Evolutionary conservation across 1,140 invertebrate genomes (phyloP).

Genomic region (Polyergus mexicanus): DNA sequence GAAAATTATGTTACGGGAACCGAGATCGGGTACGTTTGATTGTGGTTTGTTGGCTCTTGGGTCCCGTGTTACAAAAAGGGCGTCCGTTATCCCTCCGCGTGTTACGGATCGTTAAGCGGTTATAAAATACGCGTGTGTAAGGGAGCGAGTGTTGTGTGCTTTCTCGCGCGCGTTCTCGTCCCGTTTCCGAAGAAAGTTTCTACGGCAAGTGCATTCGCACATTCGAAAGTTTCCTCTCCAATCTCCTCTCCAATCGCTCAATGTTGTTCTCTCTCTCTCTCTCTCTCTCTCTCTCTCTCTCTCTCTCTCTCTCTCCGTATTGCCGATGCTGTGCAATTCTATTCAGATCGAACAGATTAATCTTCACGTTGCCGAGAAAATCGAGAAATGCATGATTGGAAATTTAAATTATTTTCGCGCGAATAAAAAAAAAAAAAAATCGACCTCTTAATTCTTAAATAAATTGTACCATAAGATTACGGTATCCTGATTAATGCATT

Average conservation of each 20-base stretch:
- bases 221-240: constrained; percentile 82
- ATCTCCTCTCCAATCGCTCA: constrained; percentile 49
- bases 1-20: constrained; percentile 34
- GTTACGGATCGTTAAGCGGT: constrained; percentile 85
- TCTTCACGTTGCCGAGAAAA: constrained; percentile 1
- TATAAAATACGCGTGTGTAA: constrained; percentile 84
- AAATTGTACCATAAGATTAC: neutral
- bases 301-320: constrained; percentile 16
- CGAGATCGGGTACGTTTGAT: constrained; percentile 23
- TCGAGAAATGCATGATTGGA: neutral
- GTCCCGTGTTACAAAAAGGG: constrained; percentile 12
- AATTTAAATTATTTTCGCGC: too few relatives aligned
- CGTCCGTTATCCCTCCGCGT: constrained; percentile 68
- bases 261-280: constrained; percentile 14
- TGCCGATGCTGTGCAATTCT: constrained; percentile 66
- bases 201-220: constrained; percentile 81
- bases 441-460: neutral
- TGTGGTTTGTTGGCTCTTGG: neutral
- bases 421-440: neutral
- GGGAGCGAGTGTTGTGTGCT: constrained; percentile 78
- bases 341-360: constrained; percentile 57
- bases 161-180: constrained; percentile 80
- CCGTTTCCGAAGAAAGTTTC: constrained; percentile 84
- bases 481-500: neutral
- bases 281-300: constrained; percentile 21